phyloP scores from a whole-genome alignment of 2,797 vertebrate genomes.

The Scolopax rusticola region DNA sequence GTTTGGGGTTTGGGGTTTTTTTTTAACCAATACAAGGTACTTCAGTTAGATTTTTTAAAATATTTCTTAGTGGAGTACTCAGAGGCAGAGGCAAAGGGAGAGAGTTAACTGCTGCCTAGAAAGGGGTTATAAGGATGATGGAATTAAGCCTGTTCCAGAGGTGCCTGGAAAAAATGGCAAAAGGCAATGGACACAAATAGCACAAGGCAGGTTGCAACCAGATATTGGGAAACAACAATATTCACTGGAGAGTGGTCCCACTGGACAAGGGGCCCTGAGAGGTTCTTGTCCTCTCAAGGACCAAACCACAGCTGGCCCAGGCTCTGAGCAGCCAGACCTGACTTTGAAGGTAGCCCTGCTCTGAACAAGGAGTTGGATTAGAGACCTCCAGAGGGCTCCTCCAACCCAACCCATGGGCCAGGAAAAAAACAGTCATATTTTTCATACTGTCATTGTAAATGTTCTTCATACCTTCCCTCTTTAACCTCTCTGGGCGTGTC shows the following conservation, averaged over 20 bases:
- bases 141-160: neutral
- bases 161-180: neutral
- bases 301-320: neutral
- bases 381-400: neutral
- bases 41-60: neutral
- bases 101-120: neutral
- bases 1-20: neutral
- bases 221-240: neutral
- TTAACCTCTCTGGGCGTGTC: neutral
- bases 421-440: neutral
- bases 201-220: neutral
- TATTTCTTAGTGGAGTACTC: neutral
- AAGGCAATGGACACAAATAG: neutral
- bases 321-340: neutral
- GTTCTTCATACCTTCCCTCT: neutral
- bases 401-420: neutral
- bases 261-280: neutral
- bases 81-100: neutral
- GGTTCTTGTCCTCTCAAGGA: no score
- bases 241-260: neutral
- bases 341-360: neutral
- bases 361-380: neutral
- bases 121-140: neutral
- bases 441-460: neutral
- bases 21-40: neutral